Conservation (phyloP, 2,888 invertebrate genomes). For the Catocala nupta region DNA sequence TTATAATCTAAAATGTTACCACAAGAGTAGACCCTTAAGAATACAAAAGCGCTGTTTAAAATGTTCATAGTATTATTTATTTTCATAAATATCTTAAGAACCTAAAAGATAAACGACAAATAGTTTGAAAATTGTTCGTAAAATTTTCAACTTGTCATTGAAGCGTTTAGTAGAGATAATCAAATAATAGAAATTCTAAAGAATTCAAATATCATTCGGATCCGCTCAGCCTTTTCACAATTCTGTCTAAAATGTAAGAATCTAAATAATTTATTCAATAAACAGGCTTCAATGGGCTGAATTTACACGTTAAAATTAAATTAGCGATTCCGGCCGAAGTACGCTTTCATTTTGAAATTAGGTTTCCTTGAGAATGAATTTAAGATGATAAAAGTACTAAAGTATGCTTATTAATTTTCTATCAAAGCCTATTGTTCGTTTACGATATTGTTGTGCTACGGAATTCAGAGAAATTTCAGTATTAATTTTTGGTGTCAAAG, state of each 20-base stretch:
- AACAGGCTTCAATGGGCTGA: slow-evolving; percentile 53
- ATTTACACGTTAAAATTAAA: slow-evolving; percentile 59
- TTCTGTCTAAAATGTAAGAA: slow-evolving; percentile 47
- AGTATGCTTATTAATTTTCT: slow-evolving; percentile 46
- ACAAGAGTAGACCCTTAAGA: too few species aligned
- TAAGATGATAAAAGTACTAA: slow-evolving; percentile 43
- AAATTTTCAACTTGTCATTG: not conserved
- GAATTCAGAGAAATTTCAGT: not conserved
- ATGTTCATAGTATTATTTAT: too few species aligned
- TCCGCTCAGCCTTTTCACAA: slow-evolving; percentile 29
- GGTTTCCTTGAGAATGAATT: slow-evolving; percentile 52
- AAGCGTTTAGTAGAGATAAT: slow-evolving; percentile 18
- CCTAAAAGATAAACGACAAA: not conserved
- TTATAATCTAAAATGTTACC: too few species aligned
- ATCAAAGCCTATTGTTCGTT: slow-evolving; percentile 17
- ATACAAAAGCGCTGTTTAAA: too few species aligned
- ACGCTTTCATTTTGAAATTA: slow-evolving; percentile 51
- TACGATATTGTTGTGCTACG: slow-evolving; percentile 16
- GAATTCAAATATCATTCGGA: slow-evolving; percentile 37
- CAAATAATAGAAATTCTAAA: slow-evolving; percentile 27
- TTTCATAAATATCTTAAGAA: too few species aligned
- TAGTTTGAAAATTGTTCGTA: not conserved
- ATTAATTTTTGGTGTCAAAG: not conserved
- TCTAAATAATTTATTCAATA: slow-evolving; percentile 58
- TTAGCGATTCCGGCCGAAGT: slow-evolving; percentile 51